These are phyloP conservation scores for Natator depressus DNA, from an alignment of 2,113 vertebrate species.

Conservation along the genomic window DNA sequence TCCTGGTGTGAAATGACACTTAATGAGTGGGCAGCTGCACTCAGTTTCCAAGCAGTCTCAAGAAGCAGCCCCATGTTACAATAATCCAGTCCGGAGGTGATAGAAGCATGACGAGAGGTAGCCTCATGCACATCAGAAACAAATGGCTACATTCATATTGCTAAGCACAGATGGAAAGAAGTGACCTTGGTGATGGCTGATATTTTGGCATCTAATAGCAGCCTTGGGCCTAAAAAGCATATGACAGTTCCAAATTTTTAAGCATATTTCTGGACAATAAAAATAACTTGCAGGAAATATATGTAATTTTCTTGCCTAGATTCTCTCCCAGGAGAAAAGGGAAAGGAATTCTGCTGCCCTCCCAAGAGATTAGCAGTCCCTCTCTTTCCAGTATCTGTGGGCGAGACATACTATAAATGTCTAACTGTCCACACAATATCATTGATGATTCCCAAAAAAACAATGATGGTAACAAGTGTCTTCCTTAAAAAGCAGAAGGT, in stretches of 20 bases:
- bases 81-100: neutral
- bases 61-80: neutral
- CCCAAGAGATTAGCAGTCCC: fast-evolving
- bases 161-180: fast-evolving
- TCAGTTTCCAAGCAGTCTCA: neutral
- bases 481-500: neutral
- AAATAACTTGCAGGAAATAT: neutral
- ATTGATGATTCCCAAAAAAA: neutral
- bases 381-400: neutral
- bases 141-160: neutral
- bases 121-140: neutral
- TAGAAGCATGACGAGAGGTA: neutral
- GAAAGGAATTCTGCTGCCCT: neutral
- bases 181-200: neutral
- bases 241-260: neutral
- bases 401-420: neutral
- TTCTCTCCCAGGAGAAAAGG: neutral
- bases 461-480: neutral
- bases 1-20: neutral
- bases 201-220: neutral
- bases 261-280: fast-evolving
- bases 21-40: neutral
- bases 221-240: neutral
- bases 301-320: neutral
- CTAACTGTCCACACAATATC: neutral